Percentiles rank a stretch among this genome's conserved stretches.
Conservation (phyloP, 2,888 invertebrate genomes). For the Scrobipalpa costella region DNA sequence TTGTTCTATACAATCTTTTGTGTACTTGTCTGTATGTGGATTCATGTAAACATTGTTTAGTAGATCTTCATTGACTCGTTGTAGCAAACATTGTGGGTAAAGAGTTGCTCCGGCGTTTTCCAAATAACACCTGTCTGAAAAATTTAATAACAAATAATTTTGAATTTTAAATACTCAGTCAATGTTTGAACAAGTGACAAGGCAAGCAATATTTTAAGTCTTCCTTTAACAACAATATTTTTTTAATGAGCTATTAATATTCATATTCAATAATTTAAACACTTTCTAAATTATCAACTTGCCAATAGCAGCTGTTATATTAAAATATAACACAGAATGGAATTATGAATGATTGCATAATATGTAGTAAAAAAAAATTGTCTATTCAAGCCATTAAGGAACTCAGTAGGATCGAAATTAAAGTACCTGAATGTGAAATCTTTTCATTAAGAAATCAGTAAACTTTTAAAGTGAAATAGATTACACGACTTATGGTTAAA, state of each 20-base stretch:
- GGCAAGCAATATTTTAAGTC: background rate
- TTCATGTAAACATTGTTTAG: conserved; percentile 90
- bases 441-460: too few relatives aligned
- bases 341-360: too few relatives aligned
- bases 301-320: background rate
- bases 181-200: background rate
- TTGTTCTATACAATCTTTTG: conserved; percentile 92
- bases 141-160: background rate
- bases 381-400: too few relatives aligned
- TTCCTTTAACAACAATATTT: background rate
- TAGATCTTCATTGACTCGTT: conserved; percentile 83
- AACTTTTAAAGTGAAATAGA: too few relatives aligned
- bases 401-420: too few relatives aligned
- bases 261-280: background rate
- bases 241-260: background rate
- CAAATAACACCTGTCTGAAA: conserved; percentile 87
- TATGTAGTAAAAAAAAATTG: too few relatives aligned
- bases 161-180: background rate
- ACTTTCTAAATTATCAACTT: background rate
- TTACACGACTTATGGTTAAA: too few relatives aligned
- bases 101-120: conserved; percentile 95
- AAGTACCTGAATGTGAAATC: too few relatives aligned
- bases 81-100: conserved; percentile 88
- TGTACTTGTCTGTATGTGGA: conserved; percentile 93
- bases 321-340: too few relatives aligned